Conservation (phyloP, 1,140 invertebrate genomes). For the Andrena cerasifolii region DNA sequence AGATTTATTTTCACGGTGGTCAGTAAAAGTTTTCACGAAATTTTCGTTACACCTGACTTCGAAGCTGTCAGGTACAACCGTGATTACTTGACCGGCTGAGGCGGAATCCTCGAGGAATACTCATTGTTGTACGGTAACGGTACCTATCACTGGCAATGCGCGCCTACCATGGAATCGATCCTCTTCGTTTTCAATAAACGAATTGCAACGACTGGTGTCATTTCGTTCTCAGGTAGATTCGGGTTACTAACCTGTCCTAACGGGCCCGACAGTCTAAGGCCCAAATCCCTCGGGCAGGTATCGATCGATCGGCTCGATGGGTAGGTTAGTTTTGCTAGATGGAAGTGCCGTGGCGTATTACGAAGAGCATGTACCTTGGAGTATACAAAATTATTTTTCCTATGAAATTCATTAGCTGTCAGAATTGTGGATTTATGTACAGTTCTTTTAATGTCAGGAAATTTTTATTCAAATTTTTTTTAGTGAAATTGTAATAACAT, state of each 20-base stretch:
- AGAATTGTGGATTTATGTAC: too few species aligned
- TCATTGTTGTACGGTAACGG: conserved; percentile 18
- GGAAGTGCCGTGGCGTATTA: neutral
- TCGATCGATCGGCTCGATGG: neutral
- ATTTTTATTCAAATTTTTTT: too few species aligned
- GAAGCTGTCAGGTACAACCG: conserved; percentile 9
- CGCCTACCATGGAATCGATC: conserved; percentile 17
- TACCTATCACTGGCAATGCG: neutral
- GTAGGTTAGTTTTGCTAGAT: neutral
- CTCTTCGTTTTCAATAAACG: neutral
- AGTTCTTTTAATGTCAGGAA: too few species aligned
- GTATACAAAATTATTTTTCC: neutral
- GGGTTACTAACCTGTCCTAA: conserved; percentile 8
- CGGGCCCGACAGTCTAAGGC: neutral
- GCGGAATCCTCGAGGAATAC: neutral
- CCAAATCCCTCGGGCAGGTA: neutral
- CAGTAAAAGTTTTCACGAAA: neutral
- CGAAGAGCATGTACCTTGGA: neutral
- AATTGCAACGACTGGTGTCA: conserved; percentile 12
- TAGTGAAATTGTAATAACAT: too few species aligned
- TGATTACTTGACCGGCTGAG: neutral
- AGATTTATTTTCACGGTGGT: neutral
- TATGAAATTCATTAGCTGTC: too few species aligned
- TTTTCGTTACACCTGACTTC: conserved; percentile 11
- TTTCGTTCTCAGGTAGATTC: conserved; percentile 24